Evolutionary conservation across 2,888 invertebrate genomes (phyloP).

Genomic region (Criorhina ranunculi): DNA sequence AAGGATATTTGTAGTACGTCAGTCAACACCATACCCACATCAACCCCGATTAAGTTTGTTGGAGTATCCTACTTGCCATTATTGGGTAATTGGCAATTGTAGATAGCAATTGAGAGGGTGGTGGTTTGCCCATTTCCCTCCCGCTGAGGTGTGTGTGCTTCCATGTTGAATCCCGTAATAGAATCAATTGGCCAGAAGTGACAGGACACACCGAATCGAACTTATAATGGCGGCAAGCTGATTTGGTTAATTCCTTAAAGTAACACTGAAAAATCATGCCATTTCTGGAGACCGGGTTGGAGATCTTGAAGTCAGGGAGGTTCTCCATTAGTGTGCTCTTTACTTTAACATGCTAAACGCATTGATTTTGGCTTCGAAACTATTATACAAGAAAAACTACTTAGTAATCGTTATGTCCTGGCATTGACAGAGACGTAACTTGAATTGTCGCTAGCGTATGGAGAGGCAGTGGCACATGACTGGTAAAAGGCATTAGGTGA

Average conservation of each 20-base stretch:
- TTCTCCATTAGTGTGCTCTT: conserved; percentile 24
- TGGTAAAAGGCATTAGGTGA: conserved; percentile 59
- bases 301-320: neutral
- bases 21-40: conserved; percentile 6
- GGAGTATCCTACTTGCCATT: conserved; percentile 14
- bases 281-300: neutral
- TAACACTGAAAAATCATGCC: conserved; percentile 1
- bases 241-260: conserved; percentile 39
- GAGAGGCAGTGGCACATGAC: conserved; percentile 14
- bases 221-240: conserved; percentile 13
- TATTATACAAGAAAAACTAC: conserved; percentile 72
- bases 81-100: conserved; percentile 45
- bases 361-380: conserved; percentile 49
- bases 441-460: conserved; percentile 33
- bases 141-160: neutral
- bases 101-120: conserved; percentile 30
- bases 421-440: conserved; percentile 60
- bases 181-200: conserved; percentile 22
- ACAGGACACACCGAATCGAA: conserved; percentile 9
- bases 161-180: neutral
- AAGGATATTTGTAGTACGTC: conserved; percentile 27
- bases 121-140: too few relatives aligned
- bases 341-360: conserved; percentile 46
- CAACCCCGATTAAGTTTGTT: conserved; percentile 13
- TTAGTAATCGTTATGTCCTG: conserved; percentile 55